Percentiles rank a stretch among this genome's conserved stretches.
These are phyloP conservation scores for Megathymus violae DNA, from an alignment of 1,140 invertebrate species.

Conservation along the genomic window DNA sequence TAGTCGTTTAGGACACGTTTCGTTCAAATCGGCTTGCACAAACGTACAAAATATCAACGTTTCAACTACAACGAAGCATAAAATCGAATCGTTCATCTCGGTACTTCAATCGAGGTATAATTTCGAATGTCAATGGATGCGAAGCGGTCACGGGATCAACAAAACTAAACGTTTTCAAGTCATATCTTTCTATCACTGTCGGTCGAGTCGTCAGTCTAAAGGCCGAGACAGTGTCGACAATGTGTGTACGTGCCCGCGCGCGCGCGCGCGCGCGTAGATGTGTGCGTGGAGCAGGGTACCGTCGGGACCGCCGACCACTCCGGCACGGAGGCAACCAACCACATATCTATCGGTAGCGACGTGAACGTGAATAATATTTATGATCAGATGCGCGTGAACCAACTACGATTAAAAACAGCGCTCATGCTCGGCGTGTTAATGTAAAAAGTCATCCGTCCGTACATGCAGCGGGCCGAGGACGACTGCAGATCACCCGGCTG, in stretches of 20 bases:
- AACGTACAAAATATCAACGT: constrained; percentile 27
- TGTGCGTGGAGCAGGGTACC: background rate
- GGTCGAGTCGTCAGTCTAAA: constrained; percentile 25
- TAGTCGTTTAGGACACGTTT: constrained; percentile 3
- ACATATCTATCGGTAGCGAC: constrained; percentile 1
- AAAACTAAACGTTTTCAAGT: constrained; percentile 24
- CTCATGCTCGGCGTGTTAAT: constrained; percentile 9
- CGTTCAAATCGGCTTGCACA: constrained; percentile 8
- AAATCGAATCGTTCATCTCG: too few species aligned
- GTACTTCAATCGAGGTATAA: constrained; percentile 11
- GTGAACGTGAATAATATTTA: too few species aligned
- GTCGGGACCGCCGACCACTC: constrained; percentile 5
- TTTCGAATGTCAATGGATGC: constrained; percentile 24
- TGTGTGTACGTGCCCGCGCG: constrained; percentile 9
- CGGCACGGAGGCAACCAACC: constrained; percentile 1
- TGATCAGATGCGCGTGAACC: constrained; percentile 1
- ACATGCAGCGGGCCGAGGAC: background rate
- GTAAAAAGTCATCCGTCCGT: constrained; percentile 2
- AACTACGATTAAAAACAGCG: constrained; percentile 3
- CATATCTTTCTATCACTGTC: constrained; percentile 20
- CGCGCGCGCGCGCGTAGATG: constrained; percentile 6
- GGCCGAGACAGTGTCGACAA: constrained; percentile 27
- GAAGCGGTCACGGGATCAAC: constrained; percentile 25
- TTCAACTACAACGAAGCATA: too few species aligned
- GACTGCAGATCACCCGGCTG: too few species aligned